Evolutionary conservation across 2,888 invertebrate species (phyloP).

Genomic region (Phyllotreta striolata): DNA sequence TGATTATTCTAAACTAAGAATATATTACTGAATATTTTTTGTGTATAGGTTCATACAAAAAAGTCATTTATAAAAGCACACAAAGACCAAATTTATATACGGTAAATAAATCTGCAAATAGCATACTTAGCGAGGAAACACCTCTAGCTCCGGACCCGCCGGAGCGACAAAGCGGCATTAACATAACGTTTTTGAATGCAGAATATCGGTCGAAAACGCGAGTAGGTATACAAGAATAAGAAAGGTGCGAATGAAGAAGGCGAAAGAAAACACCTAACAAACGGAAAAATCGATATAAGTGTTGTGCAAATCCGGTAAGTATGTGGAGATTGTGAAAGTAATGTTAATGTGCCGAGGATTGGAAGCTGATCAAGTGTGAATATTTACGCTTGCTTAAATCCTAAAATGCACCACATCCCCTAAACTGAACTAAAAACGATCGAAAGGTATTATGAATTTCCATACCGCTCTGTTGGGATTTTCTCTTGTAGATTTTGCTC

Average conservation of each 20-base stretch:
- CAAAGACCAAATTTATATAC: slow-evolving; percentile 1
- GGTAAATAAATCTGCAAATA: slow-evolving; percentile 15
- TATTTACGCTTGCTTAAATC: slow-evolving; percentile 48
- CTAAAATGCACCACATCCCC: slow-evolving; percentile 25
- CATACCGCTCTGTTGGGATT: too few relatives aligned
- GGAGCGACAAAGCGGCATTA: slow-evolving; percentile 12
- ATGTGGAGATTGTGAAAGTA: slow-evolving; percentile 40
- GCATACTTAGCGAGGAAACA: background rate
- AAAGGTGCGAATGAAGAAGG: slow-evolving; percentile 23
- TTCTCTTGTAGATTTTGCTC: too few relatives aligned
- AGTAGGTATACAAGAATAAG: slow-evolving; percentile 1
- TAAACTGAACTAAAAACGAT: background rate
- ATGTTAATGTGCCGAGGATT: slow-evolving; percentile 44
- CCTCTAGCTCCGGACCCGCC: background rate
- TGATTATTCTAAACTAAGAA: too few relatives aligned
- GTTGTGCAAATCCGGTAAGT: slow-evolving; percentile 49
- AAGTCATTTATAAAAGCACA: too few relatives aligned
- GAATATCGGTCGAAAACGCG: slow-evolving; percentile 5
- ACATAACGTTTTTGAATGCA: slow-evolving; percentile 2
- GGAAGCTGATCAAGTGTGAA: slow-evolving; percentile 47
- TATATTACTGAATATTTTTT: too few relatives aligned
- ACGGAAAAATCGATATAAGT: slow-evolving; percentile 40
- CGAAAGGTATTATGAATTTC: too few relatives aligned
- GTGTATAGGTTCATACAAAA: too few relatives aligned
- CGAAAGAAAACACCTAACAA: slow-evolving; percentile 36